Percentiles rank a stretch among this genome's conserved stretches.
phyloP scores from a whole-genome alignment of 2,888 invertebrate species.

The Tuberolachnus salignus region DNA sequence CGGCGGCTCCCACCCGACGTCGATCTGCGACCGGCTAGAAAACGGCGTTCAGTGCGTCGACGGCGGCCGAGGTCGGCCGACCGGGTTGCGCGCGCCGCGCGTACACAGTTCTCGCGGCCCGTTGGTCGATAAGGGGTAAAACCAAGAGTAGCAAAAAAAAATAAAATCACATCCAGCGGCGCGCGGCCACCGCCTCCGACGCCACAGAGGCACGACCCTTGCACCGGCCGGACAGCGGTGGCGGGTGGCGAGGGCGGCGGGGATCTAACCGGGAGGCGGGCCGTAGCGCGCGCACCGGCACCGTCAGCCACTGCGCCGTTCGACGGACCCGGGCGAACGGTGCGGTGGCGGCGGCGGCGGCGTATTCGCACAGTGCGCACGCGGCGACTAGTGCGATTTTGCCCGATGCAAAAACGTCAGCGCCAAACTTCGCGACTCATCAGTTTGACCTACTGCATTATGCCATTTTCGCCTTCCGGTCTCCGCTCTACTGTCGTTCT shows the following conservation, averaged over 20 bases:
- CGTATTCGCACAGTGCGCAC: constrained; percentile 42
- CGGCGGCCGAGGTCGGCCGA: constrained; percentile 39
- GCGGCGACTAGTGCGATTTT: constrained; percentile 30
- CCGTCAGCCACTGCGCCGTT: no score
- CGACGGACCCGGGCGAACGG: neutral
- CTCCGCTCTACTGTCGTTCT: constrained; percentile 20
- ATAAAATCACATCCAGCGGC: constrained; percentile 18
- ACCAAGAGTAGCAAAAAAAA: constrained; percentile 11
- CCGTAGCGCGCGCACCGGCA: no score
- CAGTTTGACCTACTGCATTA: constrained; percentile 49
- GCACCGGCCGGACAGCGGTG: no score
- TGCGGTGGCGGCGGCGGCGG: neutral
- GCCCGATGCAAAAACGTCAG: constrained; percentile 54
- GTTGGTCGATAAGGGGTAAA: constrained; percentile 26
- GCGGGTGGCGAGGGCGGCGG: no score
- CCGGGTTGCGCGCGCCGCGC: constrained; percentile 9
- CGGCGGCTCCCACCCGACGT: neutral
- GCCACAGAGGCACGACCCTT: neutral
- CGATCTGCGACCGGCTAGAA: constrained; percentile 1
- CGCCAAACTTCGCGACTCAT: constrained; percentile 46
- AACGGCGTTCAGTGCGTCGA: constrained; percentile 13
- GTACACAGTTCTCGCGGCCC: no score
- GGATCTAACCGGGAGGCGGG: no score
- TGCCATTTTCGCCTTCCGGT: constrained; percentile 47
- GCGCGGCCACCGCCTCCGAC: neutral